Base-by-base conservation (phyloP, 2,888 invertebrate species). In the Stenurella melanura region DNA sequence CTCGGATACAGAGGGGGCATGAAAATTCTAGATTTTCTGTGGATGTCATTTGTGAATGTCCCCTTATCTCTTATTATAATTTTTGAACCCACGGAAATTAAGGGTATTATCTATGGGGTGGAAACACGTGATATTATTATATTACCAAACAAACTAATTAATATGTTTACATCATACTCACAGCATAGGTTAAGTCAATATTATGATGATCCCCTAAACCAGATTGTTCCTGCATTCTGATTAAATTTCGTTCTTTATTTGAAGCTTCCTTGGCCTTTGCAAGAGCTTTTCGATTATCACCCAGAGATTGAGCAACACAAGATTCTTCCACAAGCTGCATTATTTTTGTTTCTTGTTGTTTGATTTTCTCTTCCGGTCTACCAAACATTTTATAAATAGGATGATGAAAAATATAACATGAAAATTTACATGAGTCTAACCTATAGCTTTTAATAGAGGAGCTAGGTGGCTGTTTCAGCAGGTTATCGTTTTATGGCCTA, bases 261-360 rank as follows among this genome's bases (percentile, higher is more conserved):
- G 98, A 97, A 0, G 99, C 98, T 89, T 99, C 99, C 89, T 98
- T 98, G 0, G 99, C 99, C 88, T 98, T 96, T 73, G 96, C 95
- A 64, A 99, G 89, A 0, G 97, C 94, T 82, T 92, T 88, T 83
- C 92, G 91, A 75, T 90, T 89, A 80, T 95, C 93, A 66, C 93
- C 93, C 75, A 92, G 91, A 78, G 91, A 91, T 79, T 92, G 92
- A 3, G 94, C 93, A 77, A 94, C 88, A 83, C 97, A 96, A 0
- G 98, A 97, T 81, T 97, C 97, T 87, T 98, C 98, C 50, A 99
- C 93, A 70, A 98, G 90, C 68, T 94, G 93, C 92, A 96, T 96
- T 80, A 99, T 97, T 87, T 96, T 96, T 5, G 92, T 92, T 89
- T 99, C 99, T 88, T 98, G 92, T 84, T 94, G 93, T 85, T 95